Conservation (phyloP, 1,140 invertebrate species). For the Phortica variegata region DNA sequence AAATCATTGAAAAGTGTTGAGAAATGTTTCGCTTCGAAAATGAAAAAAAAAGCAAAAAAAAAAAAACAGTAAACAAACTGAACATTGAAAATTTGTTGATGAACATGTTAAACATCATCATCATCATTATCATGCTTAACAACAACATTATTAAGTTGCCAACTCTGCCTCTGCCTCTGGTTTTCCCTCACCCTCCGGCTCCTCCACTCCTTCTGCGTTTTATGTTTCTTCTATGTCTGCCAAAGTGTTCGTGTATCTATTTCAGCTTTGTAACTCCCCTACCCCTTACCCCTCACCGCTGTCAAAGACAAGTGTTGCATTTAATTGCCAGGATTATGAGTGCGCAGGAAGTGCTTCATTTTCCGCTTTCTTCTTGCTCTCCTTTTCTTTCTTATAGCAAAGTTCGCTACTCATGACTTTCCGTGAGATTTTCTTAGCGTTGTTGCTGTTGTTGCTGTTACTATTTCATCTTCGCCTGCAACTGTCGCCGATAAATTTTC, state of each 20-base stretch:
- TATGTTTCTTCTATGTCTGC: too few relatives aligned
- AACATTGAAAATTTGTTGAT: slow-evolving; percentile 15
- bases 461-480: slow-evolving; percentile 8
- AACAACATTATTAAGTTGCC: neutral
- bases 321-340: slow-evolving; percentile 37
- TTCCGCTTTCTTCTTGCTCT: neutral
- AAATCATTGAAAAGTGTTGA: too few relatives aligned
- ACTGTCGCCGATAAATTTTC: slow-evolving; percentile 51
- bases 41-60: slow-evolving; percentile 22
- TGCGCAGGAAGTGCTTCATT: slow-evolving; percentile 29
- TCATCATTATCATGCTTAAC: slow-evolving; percentile 1
- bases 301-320: slow-evolving; percentile 18
- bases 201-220: neutral
- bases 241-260: slow-evolving; percentile 18
- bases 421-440: too few relatives aligned
- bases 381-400: neutral
- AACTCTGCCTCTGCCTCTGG: slow-evolving; percentile 19
- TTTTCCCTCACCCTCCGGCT: slow-evolving; percentile 4
- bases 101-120: slow-evolving; percentile 4
- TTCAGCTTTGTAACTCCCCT: slow-evolving; percentile 18
- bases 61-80: slow-evolving; percentile 7
- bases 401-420: too few relatives aligned
- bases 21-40: too few relatives aligned
- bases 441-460: slow-evolving; percentile 34
- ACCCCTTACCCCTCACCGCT: too few relatives aligned